phyloP scores from a whole-genome alignment of 2,888 invertebrate species.

The Hemicrepidius hirtus region DNA sequence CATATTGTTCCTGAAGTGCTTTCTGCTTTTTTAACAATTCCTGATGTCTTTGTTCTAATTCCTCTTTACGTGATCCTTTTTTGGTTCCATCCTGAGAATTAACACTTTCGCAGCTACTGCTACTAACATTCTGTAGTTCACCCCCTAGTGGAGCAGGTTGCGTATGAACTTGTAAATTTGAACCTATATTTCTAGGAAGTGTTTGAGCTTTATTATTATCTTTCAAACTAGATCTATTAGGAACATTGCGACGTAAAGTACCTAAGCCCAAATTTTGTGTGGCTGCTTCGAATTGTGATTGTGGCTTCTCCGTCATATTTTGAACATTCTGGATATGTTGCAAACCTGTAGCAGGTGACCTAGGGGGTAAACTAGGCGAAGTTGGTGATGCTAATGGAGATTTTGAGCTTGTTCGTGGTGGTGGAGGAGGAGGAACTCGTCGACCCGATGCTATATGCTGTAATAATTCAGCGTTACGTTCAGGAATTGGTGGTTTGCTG shows the following conservation, averaged over 20 bases:
- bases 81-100: slow-evolving; percentile 83
- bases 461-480: slow-evolving; percentile 85
- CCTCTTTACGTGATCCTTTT: slow-evolving; percentile 78
- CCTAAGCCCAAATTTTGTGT: slow-evolving; percentile 71
- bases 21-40: slow-evolving; percentile 91
- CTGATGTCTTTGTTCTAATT: slow-evolving; percentile 90
- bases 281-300: slow-evolving; percentile 70
- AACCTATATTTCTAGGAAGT: slow-evolving; percentile 70
- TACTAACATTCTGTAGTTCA: slow-evolving; percentile 71
- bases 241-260: slow-evolving; percentile 69
- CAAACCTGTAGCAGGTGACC: slow-evolving; percentile 71
- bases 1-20: slow-evolving; percentile 93
- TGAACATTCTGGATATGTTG: slow-evolving; percentile 71
- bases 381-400: slow-evolving; percentile 91
- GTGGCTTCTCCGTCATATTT: slow-evolving; percentile 68
- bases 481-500: slow-evolving; percentile 87
- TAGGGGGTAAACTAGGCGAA: slow-evolving; percentile 80
- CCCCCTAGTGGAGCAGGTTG: slow-evolving; percentile 54
- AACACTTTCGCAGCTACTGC: slow-evolving; percentile 85
- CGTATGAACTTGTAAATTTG: slow-evolving; percentile 66
- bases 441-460: slow-evolving; percentile 81
- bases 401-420: slow-evolving; percentile 92
- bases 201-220: slow-evolving; percentile 69
- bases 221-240: slow-evolving; percentile 68
- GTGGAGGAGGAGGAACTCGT: slow-evolving; percentile 92